phyloP scores from a whole-genome alignment of 2,113 vertebrate species.

The Siphamia tubifer region DNA sequence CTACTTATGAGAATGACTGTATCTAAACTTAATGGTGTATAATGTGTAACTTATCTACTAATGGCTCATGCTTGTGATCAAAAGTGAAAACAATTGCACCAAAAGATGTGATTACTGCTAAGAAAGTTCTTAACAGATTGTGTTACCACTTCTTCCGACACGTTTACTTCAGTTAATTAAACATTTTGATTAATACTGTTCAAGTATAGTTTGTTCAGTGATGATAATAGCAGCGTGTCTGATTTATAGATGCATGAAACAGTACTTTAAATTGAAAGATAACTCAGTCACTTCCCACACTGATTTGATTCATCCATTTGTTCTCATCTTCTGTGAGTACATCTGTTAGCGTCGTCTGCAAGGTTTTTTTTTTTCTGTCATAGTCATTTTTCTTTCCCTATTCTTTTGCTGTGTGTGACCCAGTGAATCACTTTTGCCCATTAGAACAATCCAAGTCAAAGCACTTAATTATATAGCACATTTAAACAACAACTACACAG shows the following conservation, averaged over 20 bases:
- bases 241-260: background rate
- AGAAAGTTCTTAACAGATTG: background rate
- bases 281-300: background rate
- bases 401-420: background rate
- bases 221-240: background rate
- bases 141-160: background rate
- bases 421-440: background rate
- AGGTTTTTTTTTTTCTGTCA: constrained; percentile 7
- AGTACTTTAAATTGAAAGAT: background rate
- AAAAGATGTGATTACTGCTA: background rate
- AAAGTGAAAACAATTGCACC: too few species aligned
- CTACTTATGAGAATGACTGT: too few species aligned
- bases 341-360: constrained; percentile 1
- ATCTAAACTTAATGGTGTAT: too few species aligned
- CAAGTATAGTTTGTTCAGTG: background rate
- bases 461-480: too few species aligned
- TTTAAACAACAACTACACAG: too few species aligned
- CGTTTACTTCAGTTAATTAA: background rate
- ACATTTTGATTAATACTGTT: background rate
- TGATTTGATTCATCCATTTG: constrained; percentile 32
- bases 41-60: too few species aligned
- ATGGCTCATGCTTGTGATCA: too few species aligned
- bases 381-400: constrained; percentile 5
- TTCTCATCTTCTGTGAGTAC: background rate
- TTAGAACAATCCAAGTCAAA: too few species aligned